Evolutionary conservation across 2,888 invertebrate species (phyloP).

Genomic region (Acleris literana): DNA sequence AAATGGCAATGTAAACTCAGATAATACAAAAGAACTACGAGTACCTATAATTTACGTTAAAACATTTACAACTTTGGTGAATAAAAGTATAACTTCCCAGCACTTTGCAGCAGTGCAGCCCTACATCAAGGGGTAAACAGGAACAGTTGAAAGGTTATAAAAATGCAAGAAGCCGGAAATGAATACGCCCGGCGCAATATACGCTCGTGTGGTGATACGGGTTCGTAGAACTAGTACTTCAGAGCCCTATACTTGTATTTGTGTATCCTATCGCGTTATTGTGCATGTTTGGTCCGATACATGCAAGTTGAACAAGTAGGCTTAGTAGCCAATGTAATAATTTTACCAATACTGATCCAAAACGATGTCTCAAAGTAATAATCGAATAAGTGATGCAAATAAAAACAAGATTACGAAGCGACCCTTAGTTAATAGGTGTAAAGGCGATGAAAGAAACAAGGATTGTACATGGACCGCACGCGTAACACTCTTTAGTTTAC

Average conservation of each 20-base stretch:
- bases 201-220: conserved; percentile 21
- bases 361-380: no score
- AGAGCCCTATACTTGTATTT: conserved; percentile 7
- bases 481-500: neutral
- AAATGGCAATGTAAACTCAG: neutral
- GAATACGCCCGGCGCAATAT: conserved; percentile 62
- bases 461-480: neutral
- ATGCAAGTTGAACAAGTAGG: neutral
- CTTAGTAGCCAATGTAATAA: neutral
- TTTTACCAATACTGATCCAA: no score
- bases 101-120: conserved; percentile 13
- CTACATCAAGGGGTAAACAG: conserved; percentile 49
- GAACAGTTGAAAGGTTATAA: conserved; percentile 66
- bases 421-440: no score
- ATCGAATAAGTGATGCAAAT: no score
- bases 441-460: neutral
- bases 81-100: neutral
- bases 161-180: conserved; percentile 77
- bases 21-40: no score
- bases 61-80: neutral
- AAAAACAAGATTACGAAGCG: no score
- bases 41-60: no score
- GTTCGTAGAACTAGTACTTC: conserved; percentile 37
- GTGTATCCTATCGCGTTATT: neutral
- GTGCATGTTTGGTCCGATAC: neutral